These are phyloP conservation scores for Achlya flavicornis DNA, from an alignment of 2,888 invertebrate species.

Conservation along the genomic window DNA sequence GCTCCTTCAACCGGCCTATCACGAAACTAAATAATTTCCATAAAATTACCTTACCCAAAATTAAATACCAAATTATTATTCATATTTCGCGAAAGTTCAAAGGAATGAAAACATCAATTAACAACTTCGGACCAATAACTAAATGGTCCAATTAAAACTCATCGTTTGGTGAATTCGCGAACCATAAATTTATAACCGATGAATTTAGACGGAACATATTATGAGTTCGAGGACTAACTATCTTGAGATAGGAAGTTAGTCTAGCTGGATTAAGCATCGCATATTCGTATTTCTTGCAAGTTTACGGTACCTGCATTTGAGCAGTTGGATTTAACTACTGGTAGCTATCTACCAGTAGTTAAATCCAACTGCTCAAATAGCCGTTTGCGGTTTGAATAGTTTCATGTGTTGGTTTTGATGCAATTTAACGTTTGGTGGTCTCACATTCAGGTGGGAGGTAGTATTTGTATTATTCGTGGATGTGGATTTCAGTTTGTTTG, in stretches of 20 bases:
- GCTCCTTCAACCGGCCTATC: not conserved
- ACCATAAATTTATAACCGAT: constrained; percentile 10
- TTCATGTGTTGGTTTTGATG: constrained; percentile 7
- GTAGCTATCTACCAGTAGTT: too few relatives aligned
- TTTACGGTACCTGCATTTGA: constrained; percentile 7
- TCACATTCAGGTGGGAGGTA: not conserved
- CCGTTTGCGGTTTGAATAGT: constrained; percentile 6
- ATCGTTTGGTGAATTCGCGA: constrained; percentile 24
- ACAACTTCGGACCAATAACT: constrained; percentile 35
- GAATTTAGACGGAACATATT: constrained; percentile 7
- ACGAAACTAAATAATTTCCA: not conserved
- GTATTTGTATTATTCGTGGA: not conserved
- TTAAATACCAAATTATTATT: constrained; percentile 7
- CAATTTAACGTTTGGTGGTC: not conserved
- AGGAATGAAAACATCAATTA: constrained; percentile 34
- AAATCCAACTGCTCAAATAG: too few relatives aligned
- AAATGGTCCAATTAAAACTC: constrained; percentile 37
- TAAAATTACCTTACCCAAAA: not conserved
- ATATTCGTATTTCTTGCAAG: constrained; percentile 9
- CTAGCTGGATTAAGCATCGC: constrained; percentile 7
- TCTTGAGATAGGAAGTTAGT: constrained; percentile 11
- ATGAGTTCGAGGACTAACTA: constrained; percentile 6
- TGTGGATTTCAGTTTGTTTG: not conserved
- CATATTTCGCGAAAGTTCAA: constrained; percentile 23
- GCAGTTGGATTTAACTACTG: not conserved